Conservation (phyloP, 2,113 vertebrate genomes). For the Brachypodius melanocephalos region DNA sequence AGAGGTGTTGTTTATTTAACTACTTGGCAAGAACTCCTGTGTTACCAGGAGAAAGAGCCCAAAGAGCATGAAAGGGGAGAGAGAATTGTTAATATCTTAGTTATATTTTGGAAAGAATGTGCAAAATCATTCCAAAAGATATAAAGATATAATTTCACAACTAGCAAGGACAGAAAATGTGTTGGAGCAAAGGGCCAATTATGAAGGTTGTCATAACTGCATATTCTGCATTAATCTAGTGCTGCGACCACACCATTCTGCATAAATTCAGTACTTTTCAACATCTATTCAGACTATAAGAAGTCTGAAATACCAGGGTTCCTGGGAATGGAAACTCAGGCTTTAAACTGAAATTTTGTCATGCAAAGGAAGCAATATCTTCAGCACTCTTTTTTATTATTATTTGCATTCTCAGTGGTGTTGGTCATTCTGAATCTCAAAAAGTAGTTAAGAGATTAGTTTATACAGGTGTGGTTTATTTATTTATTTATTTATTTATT, state of each 20-base stretch:
- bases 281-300: neutral
- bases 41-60: neutral
- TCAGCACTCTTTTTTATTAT: neutral
- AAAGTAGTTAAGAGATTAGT: neutral
- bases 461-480: no score
- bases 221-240: neutral
- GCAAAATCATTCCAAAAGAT: neutral
- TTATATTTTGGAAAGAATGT: neutral
- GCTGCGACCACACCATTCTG: neutral
- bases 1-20: neutral
- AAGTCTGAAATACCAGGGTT: neutral
- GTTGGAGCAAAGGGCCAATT: neutral
- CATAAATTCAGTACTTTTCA: neutral
- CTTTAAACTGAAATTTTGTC: neutral
- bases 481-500: no score
- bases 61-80: neutral
- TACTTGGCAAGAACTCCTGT: neutral
- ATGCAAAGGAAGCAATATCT: neutral
- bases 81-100: neutral
- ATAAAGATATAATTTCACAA: neutral
- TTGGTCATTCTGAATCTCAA: neutral
- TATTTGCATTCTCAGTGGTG: neutral
- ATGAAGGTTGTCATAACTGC: neutral
- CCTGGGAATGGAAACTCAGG: neutral
- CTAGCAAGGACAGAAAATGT: neutral